phyloP scores from a whole-genome alignment of 2,113 vertebrate genomes.

The Otus sunia region DNA sequence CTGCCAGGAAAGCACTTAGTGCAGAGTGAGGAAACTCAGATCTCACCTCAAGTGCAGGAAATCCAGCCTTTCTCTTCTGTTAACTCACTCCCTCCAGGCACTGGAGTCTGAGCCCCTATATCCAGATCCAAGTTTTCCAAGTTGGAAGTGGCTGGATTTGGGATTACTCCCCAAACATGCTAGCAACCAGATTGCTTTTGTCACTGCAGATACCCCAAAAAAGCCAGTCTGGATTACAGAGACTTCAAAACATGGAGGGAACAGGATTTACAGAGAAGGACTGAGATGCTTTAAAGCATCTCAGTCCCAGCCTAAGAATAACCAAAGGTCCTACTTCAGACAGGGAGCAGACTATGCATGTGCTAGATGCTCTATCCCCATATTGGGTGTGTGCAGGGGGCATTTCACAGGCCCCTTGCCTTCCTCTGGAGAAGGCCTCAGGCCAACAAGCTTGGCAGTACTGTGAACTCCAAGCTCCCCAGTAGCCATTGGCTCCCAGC shows the following conservation, averaged over 20 bases:
- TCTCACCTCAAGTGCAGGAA: not conserved
- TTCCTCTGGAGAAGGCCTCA: not conserved
- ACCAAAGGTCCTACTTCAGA: not conserved
- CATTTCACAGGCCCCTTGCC: not conserved
- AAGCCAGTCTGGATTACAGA: not conserved
- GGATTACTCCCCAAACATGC: not conserved
- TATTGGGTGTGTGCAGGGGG: not conserved
- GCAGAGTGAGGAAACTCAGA: not conserved
- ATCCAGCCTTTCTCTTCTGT: not conserved
- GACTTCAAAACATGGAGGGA: not conserved
- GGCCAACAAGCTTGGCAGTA: not conserved
- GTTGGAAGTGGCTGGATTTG: not conserved
- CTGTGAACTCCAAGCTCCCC: not conserved
- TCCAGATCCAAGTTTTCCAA: not conserved
- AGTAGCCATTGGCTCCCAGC: not conserved
- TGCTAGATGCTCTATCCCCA: not conserved
- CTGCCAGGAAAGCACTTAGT: not conserved
- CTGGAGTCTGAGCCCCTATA: not conserved
- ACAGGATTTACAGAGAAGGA: not conserved
- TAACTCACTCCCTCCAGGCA: not conserved
- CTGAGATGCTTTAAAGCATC: not conserved
- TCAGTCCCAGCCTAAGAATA: not conserved
- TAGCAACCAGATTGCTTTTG: accelerated
- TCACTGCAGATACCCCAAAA: not conserved
- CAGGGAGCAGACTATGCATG: not conserved